A percentile compares a stretch with the other conserved stretches of the same genome.
phyloP scores from a whole-genome alignment of 2,797 vertebrate species.

The Cottoperca gobio region DNA sequence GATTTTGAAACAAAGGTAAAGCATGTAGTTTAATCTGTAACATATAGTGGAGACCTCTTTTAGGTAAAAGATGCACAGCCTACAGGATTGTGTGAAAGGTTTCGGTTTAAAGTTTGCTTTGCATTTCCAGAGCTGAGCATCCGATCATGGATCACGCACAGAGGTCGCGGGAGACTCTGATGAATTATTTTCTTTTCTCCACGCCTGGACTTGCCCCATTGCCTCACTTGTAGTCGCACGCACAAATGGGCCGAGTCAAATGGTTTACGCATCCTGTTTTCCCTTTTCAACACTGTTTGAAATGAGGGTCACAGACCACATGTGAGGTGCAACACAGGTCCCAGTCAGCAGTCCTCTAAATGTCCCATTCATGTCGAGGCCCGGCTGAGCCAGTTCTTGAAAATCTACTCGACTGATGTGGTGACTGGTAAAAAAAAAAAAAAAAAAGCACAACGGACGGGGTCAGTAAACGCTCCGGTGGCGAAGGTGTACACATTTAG shows the following conservation, averaged over 20 bases:
- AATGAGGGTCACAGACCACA: slow-evolving; percentile 81
- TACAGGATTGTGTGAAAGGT: background rate
- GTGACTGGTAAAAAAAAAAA: slow-evolving; percentile 53
- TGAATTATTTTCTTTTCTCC: slow-evolving; percentile 63
- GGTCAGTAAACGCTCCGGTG: slow-evolving; percentile 71
- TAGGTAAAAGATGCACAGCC: background rate
- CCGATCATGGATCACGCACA: slow-evolving; percentile 18
- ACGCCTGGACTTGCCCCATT: slow-evolving; percentile 61
- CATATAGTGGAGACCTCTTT: background rate
- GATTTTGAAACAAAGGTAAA: background rate
- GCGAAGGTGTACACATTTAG: slow-evolving; percentile 77
- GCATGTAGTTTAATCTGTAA: background rate
- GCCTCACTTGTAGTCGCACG: slow-evolving; percentile 63
- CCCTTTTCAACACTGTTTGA: slow-evolving; percentile 72
- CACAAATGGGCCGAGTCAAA: slow-evolving; percentile 66
- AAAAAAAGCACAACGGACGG: slow-evolving; percentile 62
- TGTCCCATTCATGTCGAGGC: slow-evolving; percentile 76
- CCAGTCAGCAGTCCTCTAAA: slow-evolving; percentile 81
- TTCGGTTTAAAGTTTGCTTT: slow-evolving; percentile 27
- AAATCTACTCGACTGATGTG: slow-evolving; percentile 79
- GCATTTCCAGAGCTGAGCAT: slow-evolving; percentile 29
- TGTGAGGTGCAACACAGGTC: slow-evolving; percentile 79
- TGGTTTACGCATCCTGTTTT: slow-evolving; percentile 74
- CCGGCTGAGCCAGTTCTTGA: slow-evolving; percentile 60
- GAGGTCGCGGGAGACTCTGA: slow-evolving; percentile 41